These are phyloP conservation scores for Anoncus sp. DNA, from an alignment of 2,888 invertebrate species.

Conservation along the genomic window DNA sequence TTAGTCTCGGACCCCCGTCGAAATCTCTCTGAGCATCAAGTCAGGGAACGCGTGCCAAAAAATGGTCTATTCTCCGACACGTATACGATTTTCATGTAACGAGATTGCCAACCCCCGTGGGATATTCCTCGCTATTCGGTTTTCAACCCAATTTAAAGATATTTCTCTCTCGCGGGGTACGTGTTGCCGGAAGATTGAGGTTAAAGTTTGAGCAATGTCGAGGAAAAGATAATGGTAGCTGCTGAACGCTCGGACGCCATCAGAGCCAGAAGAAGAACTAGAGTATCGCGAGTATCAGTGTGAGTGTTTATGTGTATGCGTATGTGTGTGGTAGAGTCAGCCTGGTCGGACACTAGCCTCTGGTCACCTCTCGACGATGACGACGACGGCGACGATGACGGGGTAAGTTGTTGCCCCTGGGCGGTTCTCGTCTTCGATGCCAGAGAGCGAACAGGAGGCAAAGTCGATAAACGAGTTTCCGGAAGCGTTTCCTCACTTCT, in stretches of 20 bases:
- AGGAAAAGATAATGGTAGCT: constrained; percentile 31
- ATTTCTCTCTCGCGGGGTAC: constrained; percentile 1
- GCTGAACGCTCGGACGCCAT: constrained; percentile 26
- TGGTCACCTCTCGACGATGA: constrained; percentile 37
- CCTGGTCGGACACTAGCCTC: constrained; percentile 23
- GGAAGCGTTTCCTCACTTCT: constrained; percentile 41
- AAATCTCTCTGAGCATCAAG: not conserved
- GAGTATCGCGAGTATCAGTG: not conserved
- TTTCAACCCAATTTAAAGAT: constrained; percentile 27
- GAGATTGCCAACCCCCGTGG: constrained; percentile 11
- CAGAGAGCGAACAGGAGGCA: constrained; percentile 32
- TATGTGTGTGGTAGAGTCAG: not conserved
- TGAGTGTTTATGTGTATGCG: constrained; percentile 1
- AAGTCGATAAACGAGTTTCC: constrained; percentile 52
- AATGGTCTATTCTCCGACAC: constrained; percentile 67
- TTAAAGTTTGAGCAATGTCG: constrained; percentile 40
- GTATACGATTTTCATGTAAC: constrained; percentile 61
- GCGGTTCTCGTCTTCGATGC: constrained; percentile 40
- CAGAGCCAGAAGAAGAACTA: constrained; percentile 17
- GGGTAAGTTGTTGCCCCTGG: constrained; percentile 49
- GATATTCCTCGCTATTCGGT: constrained; percentile 37
- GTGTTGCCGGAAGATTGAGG: constrained; percentile 24
- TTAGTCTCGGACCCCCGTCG: too few species aligned
- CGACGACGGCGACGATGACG: constrained; percentile 18
- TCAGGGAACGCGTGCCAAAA: constrained; percentile 41